Evolutionary conservation across 2,113 vertebrate species (phyloP).

Genomic region (Centrocercus urophasianus): DNA sequence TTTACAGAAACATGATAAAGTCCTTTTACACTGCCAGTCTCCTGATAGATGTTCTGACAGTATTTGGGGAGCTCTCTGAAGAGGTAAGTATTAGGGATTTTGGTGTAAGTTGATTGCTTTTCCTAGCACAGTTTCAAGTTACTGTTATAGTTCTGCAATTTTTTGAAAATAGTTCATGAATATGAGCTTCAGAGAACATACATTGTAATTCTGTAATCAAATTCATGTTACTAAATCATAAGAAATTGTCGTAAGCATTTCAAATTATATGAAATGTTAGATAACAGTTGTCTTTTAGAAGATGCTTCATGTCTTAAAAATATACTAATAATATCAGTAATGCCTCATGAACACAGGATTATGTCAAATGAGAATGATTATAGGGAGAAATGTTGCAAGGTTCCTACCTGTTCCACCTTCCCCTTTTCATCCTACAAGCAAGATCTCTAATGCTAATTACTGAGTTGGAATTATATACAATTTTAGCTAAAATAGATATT

Average conservation of each 20-base stretch:
- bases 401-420: neutral
- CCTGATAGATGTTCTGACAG: constrained; percentile 91
- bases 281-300: neutral
- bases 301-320: neutral
- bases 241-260: neutral
- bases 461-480: neutral
- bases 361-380: neutral
- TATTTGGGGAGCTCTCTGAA: constrained; percentile 95
- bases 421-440: neutral
- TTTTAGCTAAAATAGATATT: neutral
- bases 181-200: neutral
- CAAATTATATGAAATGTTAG: neutral
- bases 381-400: neutral
- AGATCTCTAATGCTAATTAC: neutral
- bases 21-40: constrained; percentile 98
- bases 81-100: constrained; percentile 83
- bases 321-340: neutral
- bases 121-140: neutral
- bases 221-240: neutral
- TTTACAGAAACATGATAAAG: constrained; percentile 96
- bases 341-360: neutral
- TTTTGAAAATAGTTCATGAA: neutral
- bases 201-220: neutral
- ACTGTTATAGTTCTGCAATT: neutral
- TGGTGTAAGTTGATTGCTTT: neutral